Evolutionary conservation across 2,888 invertebrate species (phyloP).

Genomic region (Conistra vaccinii): DNA sequence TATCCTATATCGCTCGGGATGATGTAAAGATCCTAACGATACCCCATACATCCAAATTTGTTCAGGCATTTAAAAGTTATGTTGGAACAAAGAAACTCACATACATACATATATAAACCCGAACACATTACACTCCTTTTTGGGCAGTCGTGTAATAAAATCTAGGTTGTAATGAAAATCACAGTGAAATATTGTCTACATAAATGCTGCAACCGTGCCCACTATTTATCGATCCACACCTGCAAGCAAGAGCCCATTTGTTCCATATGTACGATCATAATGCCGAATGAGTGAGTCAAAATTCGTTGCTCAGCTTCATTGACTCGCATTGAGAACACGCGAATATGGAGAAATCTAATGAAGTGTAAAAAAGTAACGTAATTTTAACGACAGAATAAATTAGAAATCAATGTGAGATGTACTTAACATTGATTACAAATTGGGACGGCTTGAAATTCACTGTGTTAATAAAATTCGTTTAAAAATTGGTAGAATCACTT

Average conservation of each 20-base stretch:
- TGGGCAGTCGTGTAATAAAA: too few relatives aligned
- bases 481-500: not conserved
- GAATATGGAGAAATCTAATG: conserved; percentile 19
- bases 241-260: conserved; percentile 49
- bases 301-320: conserved; percentile 30
- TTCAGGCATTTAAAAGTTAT: too few relatives aligned
- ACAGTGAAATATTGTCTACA: not conserved
- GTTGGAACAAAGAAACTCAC: too few relatives aligned
- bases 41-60: too few relatives aligned
- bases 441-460: not conserved
- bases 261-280: conserved; percentile 48
- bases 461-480: conserved; percentile 5
- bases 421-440: conserved; percentile 34
- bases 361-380: conserved; percentile 19
- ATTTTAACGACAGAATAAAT: conserved; percentile 17
- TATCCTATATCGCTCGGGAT: too few relatives aligned
- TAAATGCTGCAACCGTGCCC: conserved; percentile 10
- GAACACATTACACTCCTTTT: too few relatives aligned
- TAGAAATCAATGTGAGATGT: conserved; percentile 26
- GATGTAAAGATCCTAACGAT: too few relatives aligned
- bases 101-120: too few relatives aligned
- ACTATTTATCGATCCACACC: conserved; percentile 46
- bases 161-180: not conserved
- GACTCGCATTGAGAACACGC: conserved; percentile 20
- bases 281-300: conserved; percentile 50